A percentile compares a stretch with the other conserved stretches of the same genome.
Conservation (phyloP, 2,797 vertebrate species). For the Coluber constrictor region DNA sequence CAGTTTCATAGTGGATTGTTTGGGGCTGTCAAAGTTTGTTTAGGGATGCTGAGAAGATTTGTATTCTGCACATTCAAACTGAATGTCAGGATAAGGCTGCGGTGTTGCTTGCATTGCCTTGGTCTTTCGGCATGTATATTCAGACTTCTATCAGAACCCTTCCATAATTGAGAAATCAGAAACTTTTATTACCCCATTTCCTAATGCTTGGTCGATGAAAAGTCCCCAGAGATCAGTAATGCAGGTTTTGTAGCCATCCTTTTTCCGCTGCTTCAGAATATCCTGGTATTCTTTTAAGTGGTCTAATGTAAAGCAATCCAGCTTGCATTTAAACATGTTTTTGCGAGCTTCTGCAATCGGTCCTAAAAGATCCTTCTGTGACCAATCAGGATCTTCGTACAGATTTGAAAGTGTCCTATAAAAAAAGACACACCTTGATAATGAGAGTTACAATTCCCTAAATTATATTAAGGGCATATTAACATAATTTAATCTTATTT, state of each 20-base stretch:
- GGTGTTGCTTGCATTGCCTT: not conserved
- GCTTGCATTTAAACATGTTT: slow-evolving; percentile 67
- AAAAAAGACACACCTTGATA: slow-evolving; percentile 11
- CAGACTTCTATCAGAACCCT: not conserved
- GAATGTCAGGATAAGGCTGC: not conserved
- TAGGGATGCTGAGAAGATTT: too few species aligned
- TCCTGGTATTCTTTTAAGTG: slow-evolving; percentile 59
- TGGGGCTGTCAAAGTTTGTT: too few species aligned
- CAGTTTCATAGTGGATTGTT: too few species aligned
- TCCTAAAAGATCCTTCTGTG: slow-evolving; percentile 55
- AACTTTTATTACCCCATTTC: slow-evolving; percentile 40
- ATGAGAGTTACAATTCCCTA: not conserved
- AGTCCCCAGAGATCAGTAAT: slow-evolving; percentile 75
- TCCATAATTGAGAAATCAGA: not conserved
- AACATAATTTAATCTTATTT: not conserved
- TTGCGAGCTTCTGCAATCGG: slow-evolving; percentile 57
- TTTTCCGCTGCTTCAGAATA: slow-evolving; percentile 57
- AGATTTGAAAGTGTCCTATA: slow-evolving; percentile 57
- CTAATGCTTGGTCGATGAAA: slow-evolving; percentile 67
- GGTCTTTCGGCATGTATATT: not conserved
- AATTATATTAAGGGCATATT: not conserved
- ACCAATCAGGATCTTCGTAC: slow-evolving; percentile 61
- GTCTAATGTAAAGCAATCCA: slow-evolving; percentile 63
- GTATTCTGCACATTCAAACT: not conserved
- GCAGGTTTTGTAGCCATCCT: slow-evolving; percentile 65